Evolutionary conservation across 2,888 invertebrate species (phyloP).

Genomic region (Boloria euphrosyne): DNA sequence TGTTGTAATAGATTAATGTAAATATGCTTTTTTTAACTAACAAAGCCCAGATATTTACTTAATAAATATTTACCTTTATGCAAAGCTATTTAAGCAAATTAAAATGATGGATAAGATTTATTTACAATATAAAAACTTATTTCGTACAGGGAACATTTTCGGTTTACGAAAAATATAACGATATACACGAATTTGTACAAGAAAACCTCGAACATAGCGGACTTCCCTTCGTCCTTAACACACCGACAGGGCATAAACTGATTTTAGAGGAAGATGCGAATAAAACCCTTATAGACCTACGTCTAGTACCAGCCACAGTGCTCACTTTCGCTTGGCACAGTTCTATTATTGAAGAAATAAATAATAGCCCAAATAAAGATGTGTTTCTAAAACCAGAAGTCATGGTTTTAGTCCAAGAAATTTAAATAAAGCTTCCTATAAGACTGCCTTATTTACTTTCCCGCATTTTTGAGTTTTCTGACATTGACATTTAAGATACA

Average conservation of each 20-base stretch:
- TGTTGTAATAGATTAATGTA: too few relatives aligned
- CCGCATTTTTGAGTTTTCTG: background rate
- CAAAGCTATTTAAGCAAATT: too few relatives aligned
- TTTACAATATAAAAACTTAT: too few relatives aligned
- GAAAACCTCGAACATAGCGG: slow-evolving; percentile 87
- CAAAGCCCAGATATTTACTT: too few relatives aligned
- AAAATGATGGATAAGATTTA: background rate
- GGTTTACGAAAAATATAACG: slow-evolving; percentile 89
- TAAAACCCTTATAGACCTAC: slow-evolving; percentile 88
- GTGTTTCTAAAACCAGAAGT: slow-evolving; percentile 90
- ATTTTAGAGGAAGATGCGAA: slow-evolving; percentile 84
- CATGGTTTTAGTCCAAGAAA: slow-evolving; percentile 85
- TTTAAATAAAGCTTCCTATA: slow-evolving; percentile 52
- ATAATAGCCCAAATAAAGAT: slow-evolving; percentile 76
- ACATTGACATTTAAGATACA: background rate
- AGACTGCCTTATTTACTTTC: background rate
- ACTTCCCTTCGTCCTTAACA: slow-evolving; percentile 86
- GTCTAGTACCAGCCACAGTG: slow-evolving; percentile 91
- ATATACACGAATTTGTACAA: slow-evolving; percentile 90
- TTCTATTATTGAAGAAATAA: slow-evolving; percentile 75
- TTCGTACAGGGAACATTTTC: slow-evolving; percentile 91
- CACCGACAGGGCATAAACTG: slow-evolving; percentile 86
- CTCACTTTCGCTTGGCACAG: slow-evolving; percentile 88
- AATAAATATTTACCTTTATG: too few relatives aligned
- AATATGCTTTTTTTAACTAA: too few relatives aligned